Percentiles rank a stretch among this genome's conserved stretches.
phyloP scores from a whole-genome alignment of 2,797 vertebrate species.

The Premnoplex brunnescens region DNA sequence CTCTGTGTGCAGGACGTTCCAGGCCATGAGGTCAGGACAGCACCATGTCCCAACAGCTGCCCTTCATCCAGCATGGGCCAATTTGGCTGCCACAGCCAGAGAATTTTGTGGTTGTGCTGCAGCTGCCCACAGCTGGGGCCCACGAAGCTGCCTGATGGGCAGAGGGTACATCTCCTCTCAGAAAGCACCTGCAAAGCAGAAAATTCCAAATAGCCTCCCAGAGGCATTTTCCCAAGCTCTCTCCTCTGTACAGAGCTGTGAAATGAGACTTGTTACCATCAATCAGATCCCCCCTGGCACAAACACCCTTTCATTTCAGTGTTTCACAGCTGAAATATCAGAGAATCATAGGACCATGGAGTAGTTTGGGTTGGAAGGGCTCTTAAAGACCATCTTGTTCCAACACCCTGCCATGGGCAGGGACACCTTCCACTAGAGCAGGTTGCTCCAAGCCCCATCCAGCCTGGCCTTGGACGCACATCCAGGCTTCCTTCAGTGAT shows the following conservation, averaged over 20 bases:
- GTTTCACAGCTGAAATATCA: neutral
- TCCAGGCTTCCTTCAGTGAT: neutral
- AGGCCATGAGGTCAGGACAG: neutral
- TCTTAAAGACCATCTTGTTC: neutral
- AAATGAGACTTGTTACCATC: neutral
- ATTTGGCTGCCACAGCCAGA: neutral
- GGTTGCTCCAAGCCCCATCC: neutral
- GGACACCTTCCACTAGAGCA: neutral
- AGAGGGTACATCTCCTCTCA: neutral
- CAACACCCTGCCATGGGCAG: neutral
- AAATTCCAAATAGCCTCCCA: neutral
- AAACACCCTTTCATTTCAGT: neutral
- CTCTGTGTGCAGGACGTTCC: neutral
- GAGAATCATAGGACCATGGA: neutral
- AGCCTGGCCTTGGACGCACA: neutral
- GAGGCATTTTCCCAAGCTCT: neutral
- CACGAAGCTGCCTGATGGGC: neutral
- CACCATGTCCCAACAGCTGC: neutral
- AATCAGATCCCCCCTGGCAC: neutral
- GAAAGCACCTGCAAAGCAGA: neutral
- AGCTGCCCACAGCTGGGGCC: neutral
- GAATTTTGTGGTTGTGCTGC: neutral
- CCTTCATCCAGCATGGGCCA: neutral
- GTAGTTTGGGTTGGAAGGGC: neutral
- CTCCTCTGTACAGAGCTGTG: rapidly evolving